Conservation (phyloP, 2,113 vertebrate genomes). For the Mohoua ochrocephala region DNA sequence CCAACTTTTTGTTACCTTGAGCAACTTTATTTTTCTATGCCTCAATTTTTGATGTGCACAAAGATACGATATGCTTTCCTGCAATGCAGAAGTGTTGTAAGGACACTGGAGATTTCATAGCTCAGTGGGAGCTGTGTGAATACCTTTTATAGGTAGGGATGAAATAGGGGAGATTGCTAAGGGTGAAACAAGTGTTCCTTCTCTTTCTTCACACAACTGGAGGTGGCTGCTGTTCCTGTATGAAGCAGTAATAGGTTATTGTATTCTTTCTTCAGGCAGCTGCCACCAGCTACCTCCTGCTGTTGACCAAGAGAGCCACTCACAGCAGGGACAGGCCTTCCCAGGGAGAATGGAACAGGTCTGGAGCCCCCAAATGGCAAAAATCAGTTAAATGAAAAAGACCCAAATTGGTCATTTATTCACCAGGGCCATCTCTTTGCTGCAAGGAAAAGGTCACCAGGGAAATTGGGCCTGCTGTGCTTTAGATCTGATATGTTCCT, state of each 20-base stretch:
- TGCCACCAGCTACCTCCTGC: slow-evolving; percentile 34
- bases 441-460: slow-evolving; percentile 9
- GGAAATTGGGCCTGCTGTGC: slow-evolving; percentile 31
- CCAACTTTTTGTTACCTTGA: background rate
- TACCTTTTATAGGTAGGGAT: background rate
- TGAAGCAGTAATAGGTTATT: slow-evolving; percentile 31
- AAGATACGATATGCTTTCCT: background rate
- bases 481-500: slow-evolving; percentile 34
- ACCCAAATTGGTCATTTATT: slow-evolving; percentile 23
- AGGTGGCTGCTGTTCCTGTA: background rate
- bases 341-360: background rate
- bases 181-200: slow-evolving; percentile 29
- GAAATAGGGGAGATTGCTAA: slow-evolving; percentile 7
- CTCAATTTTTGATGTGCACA: background rate
- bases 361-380: background rate
- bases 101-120: background rate
- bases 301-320: slow-evolving; percentile 34
- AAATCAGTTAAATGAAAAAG: slow-evolving; percentile 3
- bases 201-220: background rate
- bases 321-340: slow-evolving; percentile 17
- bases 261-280: slow-evolving; percentile 42
- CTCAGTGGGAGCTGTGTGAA: background rate
- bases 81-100: background rate
- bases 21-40: background rate
- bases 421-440: background rate